Conservation (phyloP, 53 echinoderm and acorn worm genomes). For the Temnopleurus reevesii region DNA sequence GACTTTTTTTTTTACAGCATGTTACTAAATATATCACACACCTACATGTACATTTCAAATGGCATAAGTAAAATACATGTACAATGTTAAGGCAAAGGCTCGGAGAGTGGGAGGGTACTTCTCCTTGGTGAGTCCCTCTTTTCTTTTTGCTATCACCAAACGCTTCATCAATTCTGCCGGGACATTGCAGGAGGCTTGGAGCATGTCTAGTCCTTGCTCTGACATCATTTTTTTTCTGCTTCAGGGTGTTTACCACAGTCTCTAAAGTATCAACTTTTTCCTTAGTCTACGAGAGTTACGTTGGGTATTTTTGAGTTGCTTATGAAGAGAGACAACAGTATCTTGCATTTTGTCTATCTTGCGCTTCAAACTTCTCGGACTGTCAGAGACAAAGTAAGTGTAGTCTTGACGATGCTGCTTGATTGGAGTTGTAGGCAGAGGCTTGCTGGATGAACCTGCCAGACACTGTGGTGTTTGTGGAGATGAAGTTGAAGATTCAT, state of each 20-base stretch:
- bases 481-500: neutral
- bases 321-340: neutral
- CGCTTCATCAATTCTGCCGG: conserved; percentile 42
- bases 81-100: conserved; percentile 67
- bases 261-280: conserved; percentile 61
- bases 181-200: conserved; percentile 5
- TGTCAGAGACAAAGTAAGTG: neutral
- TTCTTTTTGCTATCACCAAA: neutral
- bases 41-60: too few relatives aligned
- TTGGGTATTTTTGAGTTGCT: conserved; percentile 10
- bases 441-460: neutral
- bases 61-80: too few relatives aligned
- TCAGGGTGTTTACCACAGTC: neutral
- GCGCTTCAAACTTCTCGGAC: conserved; percentile 39
- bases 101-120: conserved; percentile 41
- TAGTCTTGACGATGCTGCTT: too few relatives aligned
- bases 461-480: neutral
- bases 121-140: neutral
- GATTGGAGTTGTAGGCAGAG: too few relatives aligned
- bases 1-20: too few relatives aligned
- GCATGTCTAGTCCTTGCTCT: conserved; percentile 27
- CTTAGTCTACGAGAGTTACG: conserved; percentile 19
- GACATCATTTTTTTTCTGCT: conserved; percentile 45
- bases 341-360: conserved; percentile 2
- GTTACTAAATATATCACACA: too few relatives aligned